Base-by-base conservation (phyloP, 2,797 vertebrate species). In the Parauchenoglanis punctatus region DNA sequence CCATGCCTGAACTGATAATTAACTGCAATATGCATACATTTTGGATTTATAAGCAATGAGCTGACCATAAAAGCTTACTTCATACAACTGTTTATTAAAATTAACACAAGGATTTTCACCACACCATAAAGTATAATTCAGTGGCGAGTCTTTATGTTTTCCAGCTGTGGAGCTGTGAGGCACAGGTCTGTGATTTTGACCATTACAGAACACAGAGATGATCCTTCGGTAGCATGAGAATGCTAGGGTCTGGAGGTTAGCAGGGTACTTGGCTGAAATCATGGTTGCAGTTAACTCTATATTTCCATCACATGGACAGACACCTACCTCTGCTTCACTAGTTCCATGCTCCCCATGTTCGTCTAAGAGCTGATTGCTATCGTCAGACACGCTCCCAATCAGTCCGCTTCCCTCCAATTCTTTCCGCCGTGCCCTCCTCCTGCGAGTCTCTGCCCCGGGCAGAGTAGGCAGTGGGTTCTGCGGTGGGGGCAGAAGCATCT, bases 371-470 rank as follows among this genome's bases (percentile, higher is more conserved):
- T 96, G 97, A 92, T 92, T 96, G 92, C 92, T 90, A 82, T 97
- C 97, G 83, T 96, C 96, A 0, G 93, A 92, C 0, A 89, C 92
- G 63, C 94, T 86, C 78, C 93, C 94, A 85, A 96, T 93, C 75
- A 93, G 93, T 2, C 94, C 93, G 49, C 89, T 87, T 90, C 95
- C 96, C 92, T 99, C 97, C 20, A 98, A 94, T 84, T 98, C 97
- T 96, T 96, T 98, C 90, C 97, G 95, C 0, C 97, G 95, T 44
- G 98, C 97, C 94, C 98, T 98, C 84, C 98, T 96, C 23, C 97
- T 95, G 78, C 98, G 96, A 0, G 98, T 99, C 94, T 99, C 98
- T 25, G 98, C 98, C 90, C 98, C 98, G 15, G 97, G 93, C 84
- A 93, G 92, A 54, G 96, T 92, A 12, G 96, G 94, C 84, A 94